Conservation (phyloP, 2,888 invertebrate genomes). For the Tupiocoris notatus region DNA sequence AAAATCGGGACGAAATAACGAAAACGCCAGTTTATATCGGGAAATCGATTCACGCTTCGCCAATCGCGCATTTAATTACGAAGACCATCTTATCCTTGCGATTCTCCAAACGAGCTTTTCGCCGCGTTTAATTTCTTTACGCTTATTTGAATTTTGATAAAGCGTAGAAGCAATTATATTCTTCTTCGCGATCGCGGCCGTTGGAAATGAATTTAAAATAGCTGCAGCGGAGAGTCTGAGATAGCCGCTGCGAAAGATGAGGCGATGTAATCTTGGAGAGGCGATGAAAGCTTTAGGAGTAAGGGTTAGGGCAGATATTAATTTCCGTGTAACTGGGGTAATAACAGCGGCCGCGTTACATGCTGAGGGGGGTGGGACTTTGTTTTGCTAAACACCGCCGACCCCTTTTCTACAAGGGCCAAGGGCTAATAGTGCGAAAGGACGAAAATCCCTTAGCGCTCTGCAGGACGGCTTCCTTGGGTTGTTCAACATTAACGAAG, state of each 20-base stretch:
- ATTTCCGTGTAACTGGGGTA: slow-evolving; percentile 44
- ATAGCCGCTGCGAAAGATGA: neutral
- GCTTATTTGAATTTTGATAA: neutral
- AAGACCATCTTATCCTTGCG: too few species aligned
- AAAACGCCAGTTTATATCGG: too few species aligned
- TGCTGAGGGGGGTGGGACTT: slow-evolving; percentile 27
- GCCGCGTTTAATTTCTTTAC: too few species aligned
- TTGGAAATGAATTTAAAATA: neutral
- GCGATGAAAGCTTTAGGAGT: neutral
- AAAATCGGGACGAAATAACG: too few species aligned
- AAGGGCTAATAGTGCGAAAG: slow-evolving; percentile 8
- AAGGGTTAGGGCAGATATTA: slow-evolving; percentile 25
- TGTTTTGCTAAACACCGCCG: slow-evolving; percentile 41
- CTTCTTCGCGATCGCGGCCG: neutral
- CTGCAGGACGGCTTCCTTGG: neutral
- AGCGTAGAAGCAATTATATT: neutral
- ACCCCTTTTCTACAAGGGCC: slow-evolving; percentile 3
- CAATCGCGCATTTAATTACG: too few species aligned
- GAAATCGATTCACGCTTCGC: too few species aligned
- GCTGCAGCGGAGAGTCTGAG: neutral
- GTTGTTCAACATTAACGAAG: neutral
- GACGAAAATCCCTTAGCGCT: neutral
- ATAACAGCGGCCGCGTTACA: slow-evolving; percentile 9
- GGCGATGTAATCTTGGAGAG: neutral
- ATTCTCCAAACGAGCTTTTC: too few species aligned